Evolutionary conservation across 2,113 vertebrate genomes (phyloP).

Genomic region (Seriola rivoliana): DNA sequence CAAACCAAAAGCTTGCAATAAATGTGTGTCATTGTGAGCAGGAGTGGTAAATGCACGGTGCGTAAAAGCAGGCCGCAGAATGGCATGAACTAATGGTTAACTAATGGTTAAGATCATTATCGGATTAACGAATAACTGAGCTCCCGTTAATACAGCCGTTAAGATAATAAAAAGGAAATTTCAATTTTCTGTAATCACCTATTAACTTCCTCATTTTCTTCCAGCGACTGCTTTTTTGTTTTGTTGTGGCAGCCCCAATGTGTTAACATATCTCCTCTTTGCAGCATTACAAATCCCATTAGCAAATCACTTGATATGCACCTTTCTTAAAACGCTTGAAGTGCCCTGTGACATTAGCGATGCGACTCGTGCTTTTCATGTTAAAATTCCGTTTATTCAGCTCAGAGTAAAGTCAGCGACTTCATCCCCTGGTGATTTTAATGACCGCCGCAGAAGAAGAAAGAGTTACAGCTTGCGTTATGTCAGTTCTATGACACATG

Average conservation of each 20-base stretch:
- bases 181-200: conserved; percentile 75
- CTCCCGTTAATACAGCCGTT: conserved; percentile 48
- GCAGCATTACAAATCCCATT: conserved; percentile 96
- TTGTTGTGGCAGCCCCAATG: conserved; percentile 53
- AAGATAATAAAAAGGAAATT: conserved; percentile 67
- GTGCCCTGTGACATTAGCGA: conserved; percentile 90
- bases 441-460: conserved; percentile 20
- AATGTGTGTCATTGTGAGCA: conserved; percentile 3
- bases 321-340: conserved; percentile 90
- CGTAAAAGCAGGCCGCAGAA: conserved; percentile 62
- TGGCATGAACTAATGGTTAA: conserved; percentile 65
- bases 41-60: conserved; percentile 17
- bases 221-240: conserved; percentile 54
- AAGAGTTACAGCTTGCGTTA: conserved; percentile 11
- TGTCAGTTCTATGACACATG: conserved; percentile 46
- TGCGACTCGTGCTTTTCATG: conserved; percentile 90
- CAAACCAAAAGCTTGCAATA: not conserved
- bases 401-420: conserved; percentile 74
- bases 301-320: conserved; percentile 93
- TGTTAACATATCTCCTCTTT: conserved; percentile 84
- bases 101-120: conserved; percentile 75
- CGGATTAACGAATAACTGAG: conserved; percentile 72
- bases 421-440: conserved; percentile 41
- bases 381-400: conserved; percentile 88
- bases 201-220: conserved; percentile 59